Evolutionary conservation across 2,797 vertebrate species (phyloP).

Genomic region (Avahi laniger): DNA sequence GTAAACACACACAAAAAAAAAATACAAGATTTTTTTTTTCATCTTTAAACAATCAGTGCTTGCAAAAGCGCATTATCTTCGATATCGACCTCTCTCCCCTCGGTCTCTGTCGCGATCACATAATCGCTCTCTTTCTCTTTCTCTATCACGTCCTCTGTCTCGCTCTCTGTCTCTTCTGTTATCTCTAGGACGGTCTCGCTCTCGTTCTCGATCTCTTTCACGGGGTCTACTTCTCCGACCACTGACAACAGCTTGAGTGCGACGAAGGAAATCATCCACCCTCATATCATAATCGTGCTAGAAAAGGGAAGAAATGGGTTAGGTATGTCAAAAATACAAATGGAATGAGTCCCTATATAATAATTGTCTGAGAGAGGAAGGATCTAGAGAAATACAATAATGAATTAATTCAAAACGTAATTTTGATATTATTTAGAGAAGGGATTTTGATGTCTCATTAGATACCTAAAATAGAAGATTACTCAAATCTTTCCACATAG

Average conservation of each 20-base stretch:
- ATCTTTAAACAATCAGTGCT: conserved; percentile 83
- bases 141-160: conserved; percentile 89
- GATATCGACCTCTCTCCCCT: conserved; percentile 94
- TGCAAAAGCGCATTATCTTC: conserved; percentile 89
- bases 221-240: conserved; percentile 92
- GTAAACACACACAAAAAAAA: conserved; percentile 89
- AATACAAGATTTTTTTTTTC: conserved; percentile 84
- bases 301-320: conserved; percentile 63
- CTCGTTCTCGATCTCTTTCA: conserved; percentile 91
- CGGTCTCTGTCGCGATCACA: conserved; percentile 94
- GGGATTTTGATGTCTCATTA: neutral
- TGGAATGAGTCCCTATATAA: neutral
- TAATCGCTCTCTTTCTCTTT: conserved; percentile 88
- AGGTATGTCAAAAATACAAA: conserved; percentile 15
- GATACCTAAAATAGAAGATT: neutral
- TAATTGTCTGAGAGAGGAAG: neutral
- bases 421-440: neutral
- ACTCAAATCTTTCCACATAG: neutral
- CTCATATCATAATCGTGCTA: conserved; percentile 99
- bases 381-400: neutral
- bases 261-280: conserved; percentile 97
- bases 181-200: conserved; percentile 89
- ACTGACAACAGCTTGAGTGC: conserved; percentile 97
- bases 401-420: neutral
- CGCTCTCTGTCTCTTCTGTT: conserved; percentile 89